Evolutionary conservation across 1,140 invertebrate species (phyloP).

Genomic region (Atta texana): DNA sequence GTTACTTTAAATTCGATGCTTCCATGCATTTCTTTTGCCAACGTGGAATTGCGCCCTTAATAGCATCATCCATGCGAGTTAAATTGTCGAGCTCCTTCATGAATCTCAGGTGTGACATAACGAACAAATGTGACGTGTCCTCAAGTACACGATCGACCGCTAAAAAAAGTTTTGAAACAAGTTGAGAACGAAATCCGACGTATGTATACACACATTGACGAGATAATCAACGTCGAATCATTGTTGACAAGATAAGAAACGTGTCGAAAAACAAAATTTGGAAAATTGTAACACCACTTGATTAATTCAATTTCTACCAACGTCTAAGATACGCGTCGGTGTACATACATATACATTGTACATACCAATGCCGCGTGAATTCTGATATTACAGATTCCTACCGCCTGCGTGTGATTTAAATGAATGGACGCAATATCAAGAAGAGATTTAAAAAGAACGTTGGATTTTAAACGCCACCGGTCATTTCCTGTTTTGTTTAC

Average conservation of each 20-base stretch:
- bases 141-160: not conserved
- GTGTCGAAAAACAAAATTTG: too few species aligned
- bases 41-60: conserved; percentile 92
- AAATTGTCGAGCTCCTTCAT: conserved; percentile 92
- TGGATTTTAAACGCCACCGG: conserved; percentile 37
- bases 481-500: not conserved
- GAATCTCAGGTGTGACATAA: conserved; percentile 93
- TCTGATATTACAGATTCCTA: too few species aligned
- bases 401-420: not conserved
- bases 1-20: conserved; percentile 82
- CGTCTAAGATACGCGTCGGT: not conserved
- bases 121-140: not conserved
- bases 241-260: too few species aligned
- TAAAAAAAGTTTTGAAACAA: not conserved
- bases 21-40: conserved; percentile 91
- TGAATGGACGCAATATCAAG: not conserved
- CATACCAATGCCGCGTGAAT: not conserved
- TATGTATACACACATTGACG: too few species aligned
- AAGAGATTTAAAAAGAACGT: conserved; percentile 61
- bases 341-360: too few species aligned
- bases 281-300: too few species aligned
- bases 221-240: not conserved
- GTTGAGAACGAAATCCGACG: not conserved
- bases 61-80: conserved; percentile 91
- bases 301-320: too few species aligned